phyloP scores from a whole-genome alignment of 2,888 invertebrate species.

The Lucinisca nassula region DNA sequence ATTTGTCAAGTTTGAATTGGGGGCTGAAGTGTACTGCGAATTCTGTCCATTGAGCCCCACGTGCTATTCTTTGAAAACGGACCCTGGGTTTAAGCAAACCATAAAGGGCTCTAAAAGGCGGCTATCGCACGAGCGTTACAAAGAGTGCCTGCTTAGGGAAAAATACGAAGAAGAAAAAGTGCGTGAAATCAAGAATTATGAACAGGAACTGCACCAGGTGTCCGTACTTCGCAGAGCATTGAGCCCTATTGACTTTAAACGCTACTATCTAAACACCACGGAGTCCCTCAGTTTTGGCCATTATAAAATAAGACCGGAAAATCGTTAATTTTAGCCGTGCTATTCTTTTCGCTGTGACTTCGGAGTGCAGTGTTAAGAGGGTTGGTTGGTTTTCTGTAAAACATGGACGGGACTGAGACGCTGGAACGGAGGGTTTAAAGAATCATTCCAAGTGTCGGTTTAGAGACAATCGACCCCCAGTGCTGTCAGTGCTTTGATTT shows the following conservation, averaged over 20 bases:
- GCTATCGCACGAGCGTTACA: slow-evolving; percentile 22
- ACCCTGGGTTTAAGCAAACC: slow-evolving; percentile 9
- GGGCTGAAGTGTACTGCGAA: neutral
- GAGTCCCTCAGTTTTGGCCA: slow-evolving; percentile 16
- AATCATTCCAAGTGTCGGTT: too few species aligned
- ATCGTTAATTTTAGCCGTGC: too few species aligned
- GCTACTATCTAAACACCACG: neutral
- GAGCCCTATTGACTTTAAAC: neutral
- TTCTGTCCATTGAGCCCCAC: slow-evolving; percentile 5
- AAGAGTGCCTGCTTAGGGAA: neutral
- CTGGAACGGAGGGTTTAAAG: too few species aligned
- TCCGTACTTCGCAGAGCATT: neutral
- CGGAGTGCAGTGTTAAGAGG: too few species aligned
- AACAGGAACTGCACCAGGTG: neutral
- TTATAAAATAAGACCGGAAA: too few species aligned
- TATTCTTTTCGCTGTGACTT: too few species aligned
- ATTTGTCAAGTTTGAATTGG: slow-evolving; percentile 11
- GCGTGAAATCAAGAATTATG: slow-evolving; percentile 8
- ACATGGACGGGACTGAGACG: too few species aligned
- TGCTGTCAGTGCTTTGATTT: too few species aligned
- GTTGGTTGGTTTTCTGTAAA: too few species aligned
- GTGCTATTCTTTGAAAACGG: slow-evolving; percentile 20
- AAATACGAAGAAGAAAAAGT: neutral
- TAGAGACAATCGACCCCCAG: too few species aligned
- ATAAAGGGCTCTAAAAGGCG: neutral